Evolutionary conservation across 2,888 invertebrate genomes (phyloP).

Genomic region (Sarcophaga rosellei): DNA sequence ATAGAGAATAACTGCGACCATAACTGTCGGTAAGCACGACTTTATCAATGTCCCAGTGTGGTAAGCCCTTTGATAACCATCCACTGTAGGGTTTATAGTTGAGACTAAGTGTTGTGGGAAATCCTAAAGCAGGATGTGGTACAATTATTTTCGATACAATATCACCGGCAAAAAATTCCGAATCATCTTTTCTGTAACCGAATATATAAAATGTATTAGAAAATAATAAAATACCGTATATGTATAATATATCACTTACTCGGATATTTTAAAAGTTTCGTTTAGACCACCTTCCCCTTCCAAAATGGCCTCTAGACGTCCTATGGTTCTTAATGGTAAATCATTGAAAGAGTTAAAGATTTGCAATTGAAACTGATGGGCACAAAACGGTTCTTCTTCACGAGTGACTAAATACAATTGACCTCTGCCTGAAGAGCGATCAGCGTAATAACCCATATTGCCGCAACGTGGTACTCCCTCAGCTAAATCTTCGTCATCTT

Average conservation of each 20-base stretch:
- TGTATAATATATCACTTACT: slow-evolving; percentile 86
- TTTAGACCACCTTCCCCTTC: slow-evolving; percentile 91
- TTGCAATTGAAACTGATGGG: slow-evolving; percentile 93
- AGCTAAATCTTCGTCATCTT: slow-evolving; percentile 77
- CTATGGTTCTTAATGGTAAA: slow-evolving; percentile 84
- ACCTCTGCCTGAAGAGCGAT: slow-evolving; percentile 90
- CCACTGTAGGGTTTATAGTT: slow-evolving; percentile 94
- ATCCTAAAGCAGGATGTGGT: slow-evolving; percentile 92
- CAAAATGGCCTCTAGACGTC: slow-evolving; percentile 89
- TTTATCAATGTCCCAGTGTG: slow-evolving; percentile 91
- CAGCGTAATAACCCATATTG: slow-evolving; percentile 97
- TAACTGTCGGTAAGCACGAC: slow-evolving; percentile 92
- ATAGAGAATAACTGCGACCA: slow-evolving; percentile 91
- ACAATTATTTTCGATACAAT: slow-evolving; percentile 91
- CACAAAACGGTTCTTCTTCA: slow-evolving; percentile 96
- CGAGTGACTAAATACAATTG: slow-evolving; percentile 94
- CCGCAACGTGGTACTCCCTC: slow-evolving; percentile 86
- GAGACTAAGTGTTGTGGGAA: slow-evolving; percentile 87
- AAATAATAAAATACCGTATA: too few species aligned
- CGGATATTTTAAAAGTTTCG: slow-evolving; percentile 93
- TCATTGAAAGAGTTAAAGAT: slow-evolving; percentile 88
- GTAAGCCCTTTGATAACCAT: slow-evolving; percentile 93
- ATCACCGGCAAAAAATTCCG: slow-evolving; percentile 87
- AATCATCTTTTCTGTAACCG: slow-evolving; percentile 88
- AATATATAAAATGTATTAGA: not conserved